A percentile compares a stretch with the other conserved stretches of the same genome.
Evolutionary conservation across 64 coral and sea anemone species (phyloP).

Genomic region (Stichodactyla helianthus): DNA sequence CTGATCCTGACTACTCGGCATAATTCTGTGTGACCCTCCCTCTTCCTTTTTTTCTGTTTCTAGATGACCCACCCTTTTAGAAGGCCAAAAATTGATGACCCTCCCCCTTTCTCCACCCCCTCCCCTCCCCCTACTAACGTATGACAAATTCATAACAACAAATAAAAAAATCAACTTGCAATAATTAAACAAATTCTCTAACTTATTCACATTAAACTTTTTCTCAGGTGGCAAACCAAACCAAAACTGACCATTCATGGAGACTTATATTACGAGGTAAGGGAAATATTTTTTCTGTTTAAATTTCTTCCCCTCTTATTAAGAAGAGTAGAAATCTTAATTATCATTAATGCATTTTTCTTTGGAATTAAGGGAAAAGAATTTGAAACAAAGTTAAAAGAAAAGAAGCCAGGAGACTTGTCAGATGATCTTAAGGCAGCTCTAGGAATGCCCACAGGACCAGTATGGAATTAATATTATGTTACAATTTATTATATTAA

Average conservation of each 20-base stretch:
- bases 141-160: no score
- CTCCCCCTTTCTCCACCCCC: no score
- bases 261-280: slow-evolving; percentile 96
- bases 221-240: slow-evolving; percentile 93
- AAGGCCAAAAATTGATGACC: no score
- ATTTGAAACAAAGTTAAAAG: slow-evolving; percentile 96
- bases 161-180: no score
- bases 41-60: no score
- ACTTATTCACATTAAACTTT: not conserved
- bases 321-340: not conserved
- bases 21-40: no score
- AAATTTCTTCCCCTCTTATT: not conserved
- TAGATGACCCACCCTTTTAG: no score
- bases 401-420: slow-evolving; percentile 95
- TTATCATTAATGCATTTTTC: not conserved
- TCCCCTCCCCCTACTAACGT: no score
- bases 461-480: slow-evolving; percentile 14
- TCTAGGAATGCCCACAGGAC: slow-evolving; percentile 89
- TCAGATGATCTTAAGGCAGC: slow-evolving; percentile 94
- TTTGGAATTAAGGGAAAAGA: slow-evolving; percentile 76
- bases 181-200: not conserved
- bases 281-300: not conserved
- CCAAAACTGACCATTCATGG: slow-evolving; percentile 95
- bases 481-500: no score
- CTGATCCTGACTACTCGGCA: no score